Percentiles rank a stretch among this genome's conserved stretches.
phyloP scores from a whole-genome alignment of 2,797 vertebrate species.

The Acrocephalus scirpaceus region DNA sequence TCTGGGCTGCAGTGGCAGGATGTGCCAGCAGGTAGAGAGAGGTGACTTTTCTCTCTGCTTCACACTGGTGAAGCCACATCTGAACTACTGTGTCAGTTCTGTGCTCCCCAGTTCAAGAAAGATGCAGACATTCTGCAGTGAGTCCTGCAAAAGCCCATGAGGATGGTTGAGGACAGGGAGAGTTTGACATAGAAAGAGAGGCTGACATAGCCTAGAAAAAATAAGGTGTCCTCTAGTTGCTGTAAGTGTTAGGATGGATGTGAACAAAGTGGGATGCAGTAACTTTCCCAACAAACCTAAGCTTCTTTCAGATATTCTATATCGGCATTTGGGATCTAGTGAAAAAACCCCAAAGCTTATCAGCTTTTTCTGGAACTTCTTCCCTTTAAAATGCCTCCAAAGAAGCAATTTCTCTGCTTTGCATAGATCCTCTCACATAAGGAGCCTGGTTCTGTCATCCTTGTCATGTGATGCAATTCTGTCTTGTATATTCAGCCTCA shows the following conservation, averaged over 20 bases:
- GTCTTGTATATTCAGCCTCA: not conserved
- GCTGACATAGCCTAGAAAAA: not conserved
- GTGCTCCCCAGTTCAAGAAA: not conserved
- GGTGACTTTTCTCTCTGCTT: not conserved
- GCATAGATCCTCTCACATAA: not conserved
- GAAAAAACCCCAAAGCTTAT: not conserved
- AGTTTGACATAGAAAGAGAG: not conserved
- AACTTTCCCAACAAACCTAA: not conserved
- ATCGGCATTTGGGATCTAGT: not conserved
- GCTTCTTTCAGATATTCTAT: not conserved
- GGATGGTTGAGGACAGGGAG: not conserved
- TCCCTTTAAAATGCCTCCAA: not conserved
- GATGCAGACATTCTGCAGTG: not conserved
- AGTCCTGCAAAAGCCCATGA: not conserved
- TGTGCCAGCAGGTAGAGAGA: not conserved
- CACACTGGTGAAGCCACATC: not conserved
- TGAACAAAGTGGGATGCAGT: not conserved
- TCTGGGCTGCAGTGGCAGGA: not conserved
- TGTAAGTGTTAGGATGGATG: not conserved
- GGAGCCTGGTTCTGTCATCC: not conserved
- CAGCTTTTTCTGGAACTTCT: not conserved
- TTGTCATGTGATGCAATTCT: not conserved
- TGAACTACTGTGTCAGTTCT: not conserved
- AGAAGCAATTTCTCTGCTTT: not conserved
- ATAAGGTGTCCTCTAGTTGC: not conserved